Base-by-base conservation (phyloP, 1,140 invertebrate species). In the Planococcus citri region DNA sequence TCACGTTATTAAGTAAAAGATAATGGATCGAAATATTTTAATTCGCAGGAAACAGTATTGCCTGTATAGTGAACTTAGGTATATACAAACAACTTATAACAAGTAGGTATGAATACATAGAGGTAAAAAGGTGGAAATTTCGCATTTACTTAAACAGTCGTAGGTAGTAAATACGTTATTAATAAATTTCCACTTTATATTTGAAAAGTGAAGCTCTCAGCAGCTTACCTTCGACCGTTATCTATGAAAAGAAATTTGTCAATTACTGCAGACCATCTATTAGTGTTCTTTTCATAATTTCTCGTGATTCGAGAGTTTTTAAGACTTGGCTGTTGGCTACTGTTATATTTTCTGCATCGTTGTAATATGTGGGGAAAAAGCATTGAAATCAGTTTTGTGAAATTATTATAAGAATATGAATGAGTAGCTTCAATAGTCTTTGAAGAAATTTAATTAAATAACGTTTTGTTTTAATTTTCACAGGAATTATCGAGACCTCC, bases 401-500 rank as follows among this genome's bases (percentile, higher is more conserved):
- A 37, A 37, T 37, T 8, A 6, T 8, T 6, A 8, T 37, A 14
- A 37, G 14, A 37, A 8, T 37, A 14, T 6, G 6, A 14, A 37
- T 6, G 14, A 37, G 14, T 37, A 37, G 14, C 33, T 37, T 6
- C 14, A 8, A 8, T 37, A 14, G 6, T 8, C 14, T 37, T 14
- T 37, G 6, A 14, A 37, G 33, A 37, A 8, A 8, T 37, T 37
- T 37, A 8, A 37, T 37, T 37, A 37, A 51, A 51, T 51, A 17
- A 51, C n/a, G 2, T 9, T 29, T 68, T 58, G 73, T 74, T 73
- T 70, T 74, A 75, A 27, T 71, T 79, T n/a, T n/a, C 75, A 12
- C 76, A 90, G 87, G 88, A 90, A 76, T 89, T 90, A 74, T 85
- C 89, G 75, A 80, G 90, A 68, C 90, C 91, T 68, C 90, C 91